Evolutionary conservation across 1,140 invertebrate genomes (phyloP).

Genomic region (Zaprionus davidi): DNA sequence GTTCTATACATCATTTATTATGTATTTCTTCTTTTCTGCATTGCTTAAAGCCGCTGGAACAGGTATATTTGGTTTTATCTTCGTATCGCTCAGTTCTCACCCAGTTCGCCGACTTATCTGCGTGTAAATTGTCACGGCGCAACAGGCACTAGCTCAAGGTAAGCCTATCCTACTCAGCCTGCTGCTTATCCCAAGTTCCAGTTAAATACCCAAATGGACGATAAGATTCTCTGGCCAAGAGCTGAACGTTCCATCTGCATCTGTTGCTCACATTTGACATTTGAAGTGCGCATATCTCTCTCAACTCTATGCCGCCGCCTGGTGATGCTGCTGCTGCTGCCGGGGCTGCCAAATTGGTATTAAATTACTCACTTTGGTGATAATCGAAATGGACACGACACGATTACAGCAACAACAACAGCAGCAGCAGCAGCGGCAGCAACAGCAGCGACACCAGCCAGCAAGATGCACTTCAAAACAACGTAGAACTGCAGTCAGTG

Average conservation of each 20-base stretch:
- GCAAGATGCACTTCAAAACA: conserved; percentile 12
- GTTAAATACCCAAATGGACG: conserved; percentile 71
- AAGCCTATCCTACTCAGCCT: conserved; percentile 32
- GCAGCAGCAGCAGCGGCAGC: background rate
- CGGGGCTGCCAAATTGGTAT: conserved; percentile 74
- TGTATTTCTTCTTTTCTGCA: background rate
- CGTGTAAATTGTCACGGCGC: conserved; percentile 65
- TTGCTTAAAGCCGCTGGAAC: background rate
- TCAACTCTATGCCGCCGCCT: conserved; percentile 70
- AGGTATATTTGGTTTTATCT: background rate
- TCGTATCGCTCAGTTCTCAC: conserved; percentile 20
- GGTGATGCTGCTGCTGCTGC: background rate
- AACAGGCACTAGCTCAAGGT: conserved; percentile 68
- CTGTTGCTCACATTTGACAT: conserved; percentile 81
- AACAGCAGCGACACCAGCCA: background rate
- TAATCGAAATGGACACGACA: conserved; percentile 83
- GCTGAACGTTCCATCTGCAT: conserved; percentile 37
- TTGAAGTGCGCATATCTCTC: conserved; percentile 79
- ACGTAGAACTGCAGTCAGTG: conserved; percentile 29
- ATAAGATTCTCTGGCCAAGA: conserved; percentile 73
- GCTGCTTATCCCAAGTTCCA: conserved; percentile 62
- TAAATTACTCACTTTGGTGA: conserved; percentile 83
- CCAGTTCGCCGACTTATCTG: conserved; percentile 43
- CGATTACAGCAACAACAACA: conserved; percentile 70
- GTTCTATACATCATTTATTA: background rate